These are phyloP conservation scores for Microtus richardsoni DNA, from an alignment of 2,113 vertebrate species.

Conservation along the genomic window DNA sequence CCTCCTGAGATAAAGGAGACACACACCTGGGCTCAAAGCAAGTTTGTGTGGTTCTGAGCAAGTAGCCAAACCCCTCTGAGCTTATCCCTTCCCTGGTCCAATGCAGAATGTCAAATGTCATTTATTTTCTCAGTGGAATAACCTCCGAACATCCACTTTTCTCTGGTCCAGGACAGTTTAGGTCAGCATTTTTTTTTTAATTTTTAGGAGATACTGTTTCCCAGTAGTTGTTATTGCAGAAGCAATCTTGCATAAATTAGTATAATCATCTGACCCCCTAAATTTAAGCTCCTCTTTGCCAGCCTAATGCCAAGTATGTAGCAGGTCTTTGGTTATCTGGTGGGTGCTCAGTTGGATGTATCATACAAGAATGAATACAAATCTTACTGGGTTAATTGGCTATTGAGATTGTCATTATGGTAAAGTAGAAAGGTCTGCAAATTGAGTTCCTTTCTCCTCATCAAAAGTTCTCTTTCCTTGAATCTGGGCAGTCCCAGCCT, in stretches of 20 bases:
- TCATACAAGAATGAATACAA: not conserved
- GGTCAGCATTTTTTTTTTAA: not conserved
- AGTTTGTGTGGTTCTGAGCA: not conserved
- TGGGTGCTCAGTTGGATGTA: not conserved
- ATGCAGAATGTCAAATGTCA: not conserved
- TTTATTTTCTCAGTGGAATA: not conserved
- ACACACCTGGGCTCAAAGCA: not conserved
- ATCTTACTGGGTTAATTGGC: not conserved
- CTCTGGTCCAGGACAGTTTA: not conserved
- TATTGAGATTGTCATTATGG: not conserved
- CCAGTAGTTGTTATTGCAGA: not conserved
- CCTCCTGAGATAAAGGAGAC: not conserved
- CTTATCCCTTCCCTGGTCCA: not conserved
- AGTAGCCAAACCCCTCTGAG: not conserved
- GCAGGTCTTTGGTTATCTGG: not conserved
- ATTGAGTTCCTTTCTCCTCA: not conserved
- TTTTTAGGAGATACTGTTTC: not conserved
- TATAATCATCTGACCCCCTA: not conserved
- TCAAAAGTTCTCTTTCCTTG: not conserved
- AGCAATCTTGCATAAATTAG: not conserved
- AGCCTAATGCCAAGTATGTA: not conserved
- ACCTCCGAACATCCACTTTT: not conserved
- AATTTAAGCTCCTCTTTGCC: not conserved
- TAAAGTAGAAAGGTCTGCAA: not conserved
- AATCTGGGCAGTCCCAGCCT: not conserved